A percentile compares a stretch with the other conserved stretches of the same genome.
Evolutionary conservation across 37 sponge, comb jelly and placozoan species (phyloP).

Genomic region (Cladorhizidae sp.): DNA sequence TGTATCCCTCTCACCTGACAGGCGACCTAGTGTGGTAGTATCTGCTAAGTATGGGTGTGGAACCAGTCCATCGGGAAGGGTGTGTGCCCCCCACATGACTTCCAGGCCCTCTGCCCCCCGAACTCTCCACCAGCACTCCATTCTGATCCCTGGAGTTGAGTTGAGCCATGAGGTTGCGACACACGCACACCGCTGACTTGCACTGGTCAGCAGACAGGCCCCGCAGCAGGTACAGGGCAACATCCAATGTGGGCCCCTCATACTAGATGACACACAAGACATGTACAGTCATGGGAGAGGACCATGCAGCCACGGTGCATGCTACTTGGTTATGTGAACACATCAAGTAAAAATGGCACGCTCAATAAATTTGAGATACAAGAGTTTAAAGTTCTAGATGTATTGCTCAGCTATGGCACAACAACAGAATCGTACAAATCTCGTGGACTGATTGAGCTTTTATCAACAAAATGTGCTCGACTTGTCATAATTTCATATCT

Average conservation of each 20-base stretch:
- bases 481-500: too few relatives aligned
- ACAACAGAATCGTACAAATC: too few relatives aligned
- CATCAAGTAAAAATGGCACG: too few relatives aligned
- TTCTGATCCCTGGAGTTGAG: slow-evolving; percentile 14
- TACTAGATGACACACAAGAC: slow-evolving; percentile 43
- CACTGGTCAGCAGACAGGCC: slow-evolving; percentile 61
- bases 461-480: too few relatives aligned
- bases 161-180: slow-evolving; percentile 28
- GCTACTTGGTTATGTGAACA: too few relatives aligned
- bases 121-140: slow-evolving; percentile 13
- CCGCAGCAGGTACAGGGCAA: slow-evolving; percentile 53
- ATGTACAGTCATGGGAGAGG: too few relatives aligned
- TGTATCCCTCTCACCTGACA: slow-evolving; percentile 54
- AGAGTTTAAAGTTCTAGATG: too few relatives aligned
- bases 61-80: slow-evolving; percentile 78
- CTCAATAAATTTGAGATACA: too few relatives aligned
- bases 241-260: slow-evolving; percentile 60
- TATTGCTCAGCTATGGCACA: too few relatives aligned
- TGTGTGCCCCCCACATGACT: slow-evolving; percentile 49
- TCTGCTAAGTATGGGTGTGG: slow-evolving; percentile 58
- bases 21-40: slow-evolving; percentile 53
- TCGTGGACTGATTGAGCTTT: too few relatives aligned
- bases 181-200: slow-evolving; percentile 38
- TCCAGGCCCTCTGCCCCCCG: slow-evolving; percentile 11
- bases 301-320: too few relatives aligned